phyloP scores from a whole-genome alignment of 2,797 vertebrate genomes.

The Protonibea diacanthus region DNA sequence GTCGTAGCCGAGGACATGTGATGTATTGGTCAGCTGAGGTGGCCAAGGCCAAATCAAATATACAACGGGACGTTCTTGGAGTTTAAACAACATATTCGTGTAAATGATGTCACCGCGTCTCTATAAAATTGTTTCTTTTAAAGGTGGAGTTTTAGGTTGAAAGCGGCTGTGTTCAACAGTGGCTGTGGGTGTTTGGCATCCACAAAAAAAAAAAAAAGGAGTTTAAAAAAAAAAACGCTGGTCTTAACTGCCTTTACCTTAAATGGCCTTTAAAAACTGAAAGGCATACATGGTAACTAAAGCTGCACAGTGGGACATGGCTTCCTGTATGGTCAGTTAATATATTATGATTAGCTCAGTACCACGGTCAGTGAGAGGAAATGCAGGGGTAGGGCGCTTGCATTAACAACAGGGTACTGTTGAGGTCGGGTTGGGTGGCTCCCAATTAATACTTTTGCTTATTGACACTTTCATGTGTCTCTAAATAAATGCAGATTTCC shows the following conservation, averaged over 20 bases:
- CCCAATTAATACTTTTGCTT: conserved; percentile 72
- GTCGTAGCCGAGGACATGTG: conserved; percentile 92
- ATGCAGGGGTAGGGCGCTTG: conserved; percentile 59
- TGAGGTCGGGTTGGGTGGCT: conserved; percentile 57
- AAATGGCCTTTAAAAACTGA: conserved; percentile 75
- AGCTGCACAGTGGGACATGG: conserved; percentile 63
- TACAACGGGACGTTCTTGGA: conserved; percentile 94
- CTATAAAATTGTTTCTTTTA: conserved; percentile 81
- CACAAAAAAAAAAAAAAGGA: conserved; percentile 49
- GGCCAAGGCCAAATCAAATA: conserved; percentile 97
- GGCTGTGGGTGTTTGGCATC: conserved; percentile 59
- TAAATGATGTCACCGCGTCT: conserved; percentile 94
- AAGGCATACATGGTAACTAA: conserved; percentile 60
- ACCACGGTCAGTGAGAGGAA: conserved; percentile 59
- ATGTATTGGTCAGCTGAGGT: conserved; percentile 90
- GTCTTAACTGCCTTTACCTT: conserved; percentile 59
- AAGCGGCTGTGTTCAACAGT: conserved; percentile 68
- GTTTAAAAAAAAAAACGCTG: conserved; percentile 64
- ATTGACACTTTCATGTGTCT: conserved; percentile 62
- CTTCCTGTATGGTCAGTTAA: conserved; percentile 77
- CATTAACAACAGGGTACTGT: conserved; percentile 75
- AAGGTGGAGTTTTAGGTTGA: conserved; percentile 75
- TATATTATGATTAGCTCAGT: conserved; percentile 78
- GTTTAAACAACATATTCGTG: conserved; percentile 94
- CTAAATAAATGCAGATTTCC: conserved; percentile 73